Base-by-base conservation (phyloP, 2,888 invertebrate species). In the Leptopilina drosophilae region DNA sequence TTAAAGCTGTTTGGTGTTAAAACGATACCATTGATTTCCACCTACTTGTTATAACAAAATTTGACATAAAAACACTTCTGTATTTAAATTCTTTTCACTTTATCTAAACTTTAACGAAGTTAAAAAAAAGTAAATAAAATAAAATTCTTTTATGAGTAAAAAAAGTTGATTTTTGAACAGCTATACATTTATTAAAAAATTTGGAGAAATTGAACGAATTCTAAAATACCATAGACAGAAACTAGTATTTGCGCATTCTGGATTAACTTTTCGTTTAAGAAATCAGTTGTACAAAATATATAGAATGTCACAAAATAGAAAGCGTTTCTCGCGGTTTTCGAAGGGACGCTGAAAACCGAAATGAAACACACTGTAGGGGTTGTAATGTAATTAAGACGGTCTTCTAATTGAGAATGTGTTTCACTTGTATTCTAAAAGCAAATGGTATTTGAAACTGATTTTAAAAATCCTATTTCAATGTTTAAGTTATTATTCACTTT, bases 371-470 rank as follows among this genome's bases (percentile, higher is more conserved):
- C 33, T 33, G 9, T 56, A 73, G 49, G 33, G 56, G 73, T 20
- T 56, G 56, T 73, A 73, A 73, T 73, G 56, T 56, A 73, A 73
- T 73, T 73, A 73, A 73, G 73, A 73, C 73, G n/a, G 73, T 26
- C 33, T 73, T 73, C 73, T 73, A 73, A 73, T 73, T 56, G 73
- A 56, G 49, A 73, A 73, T 73, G 73, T 56, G 73, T 20, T 56
- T 73, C 20, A n/a, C 73, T 53, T 62, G 62, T 42, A 42, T 33
- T 53, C 14, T 26, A 53, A 56, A 56, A 56, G 73, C 73, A 69
- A 69, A 69, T 69, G 49, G 26, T 33, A 73, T 33, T 33, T 56
- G 56, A 33, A 73, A 56, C 33, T 33, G 4, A 33, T 2, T 73
- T 73, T 40, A 8, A 8, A 56, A 56, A 73, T 40, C 56, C 33